Percentiles rank a stretch among this genome's conserved stretches.
phyloP scores from a whole-genome alignment of 2,797 vertebrate species.

The Eulemur mongoz region DNA sequence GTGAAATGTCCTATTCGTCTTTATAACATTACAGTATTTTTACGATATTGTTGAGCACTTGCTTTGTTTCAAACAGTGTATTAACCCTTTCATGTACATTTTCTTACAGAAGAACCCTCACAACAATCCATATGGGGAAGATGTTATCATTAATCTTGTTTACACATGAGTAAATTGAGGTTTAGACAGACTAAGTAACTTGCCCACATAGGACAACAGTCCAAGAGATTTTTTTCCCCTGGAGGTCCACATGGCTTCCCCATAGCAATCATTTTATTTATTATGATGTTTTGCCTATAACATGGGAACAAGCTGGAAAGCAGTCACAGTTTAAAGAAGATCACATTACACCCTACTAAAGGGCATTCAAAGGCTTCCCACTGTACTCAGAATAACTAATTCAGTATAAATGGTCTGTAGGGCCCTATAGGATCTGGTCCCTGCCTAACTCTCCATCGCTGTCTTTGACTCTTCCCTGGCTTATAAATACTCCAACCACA shows the following conservation, averaged over 20 bases:
- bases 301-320: no score
- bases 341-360: background rate
- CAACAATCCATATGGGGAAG: background rate
- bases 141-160: background rate
- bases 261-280: background rate
- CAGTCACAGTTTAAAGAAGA: no score
- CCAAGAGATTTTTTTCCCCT: no score
- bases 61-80: background rate
- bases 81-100: background rate
- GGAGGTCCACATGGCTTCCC: fast-evolving
- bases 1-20: background rate
- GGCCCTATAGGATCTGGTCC: fast-evolving
- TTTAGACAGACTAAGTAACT: no score
- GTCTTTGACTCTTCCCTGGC: no score
- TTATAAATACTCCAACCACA: no score
- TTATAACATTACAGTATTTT: background rate
- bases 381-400: background rate
- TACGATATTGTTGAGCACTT: background rate
- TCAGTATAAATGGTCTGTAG: no score
- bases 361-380: background rate
- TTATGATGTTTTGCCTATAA: no score
- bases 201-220: background rate
- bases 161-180: background rate
- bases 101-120: background rate
- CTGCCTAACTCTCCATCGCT: no score